phyloP scores from a whole-genome alignment of 2,888 invertebrate species.

The Leistus spinibarbis region DNA sequence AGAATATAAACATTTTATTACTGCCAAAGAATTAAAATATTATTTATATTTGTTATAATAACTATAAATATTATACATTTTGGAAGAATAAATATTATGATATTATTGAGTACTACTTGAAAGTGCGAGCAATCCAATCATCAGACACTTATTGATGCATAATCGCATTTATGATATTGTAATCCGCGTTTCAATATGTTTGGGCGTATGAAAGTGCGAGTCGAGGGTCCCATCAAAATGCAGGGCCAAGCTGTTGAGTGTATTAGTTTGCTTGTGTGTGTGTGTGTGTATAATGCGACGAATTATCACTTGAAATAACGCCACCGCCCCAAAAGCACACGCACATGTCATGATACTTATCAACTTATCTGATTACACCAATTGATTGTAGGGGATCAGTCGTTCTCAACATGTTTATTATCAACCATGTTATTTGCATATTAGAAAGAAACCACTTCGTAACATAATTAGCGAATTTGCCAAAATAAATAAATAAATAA shows the following conservation, averaged over 20 bases:
- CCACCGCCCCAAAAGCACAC: conserved; percentile 46
- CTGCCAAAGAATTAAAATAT: too few relatives aligned
- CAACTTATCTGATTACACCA: conserved; percentile 50
- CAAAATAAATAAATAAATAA: too few relatives aligned
- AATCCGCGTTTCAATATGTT: neutral
- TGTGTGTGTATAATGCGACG: conserved; percentile 45
- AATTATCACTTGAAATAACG: conserved; percentile 43
- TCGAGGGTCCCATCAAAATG: neutral
- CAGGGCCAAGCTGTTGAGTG: conserved; percentile 12
- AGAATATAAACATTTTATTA: too few relatives aligned
- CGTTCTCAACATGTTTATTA: neutral
- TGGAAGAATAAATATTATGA: too few relatives aligned
- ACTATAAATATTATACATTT: too few relatives aligned
- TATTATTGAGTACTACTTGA: neutral
- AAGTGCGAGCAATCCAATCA: neutral
- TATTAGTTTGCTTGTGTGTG: conserved; percentile 42
- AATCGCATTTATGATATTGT: neutral
- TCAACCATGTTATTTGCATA: neutral
- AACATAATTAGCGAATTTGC: too few relatives aligned
- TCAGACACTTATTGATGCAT: neutral
- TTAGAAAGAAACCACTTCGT: neutral
- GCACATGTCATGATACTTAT: conserved; percentile 56
- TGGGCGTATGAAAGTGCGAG: neutral
- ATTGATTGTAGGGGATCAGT: conserved; percentile 17
- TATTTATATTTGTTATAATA: too few relatives aligned